These are phyloP conservation scores for Orthonyx spaldingii DNA, from an alignment of 2,113 vertebrate species.

Conservation along the genomic window DNA sequence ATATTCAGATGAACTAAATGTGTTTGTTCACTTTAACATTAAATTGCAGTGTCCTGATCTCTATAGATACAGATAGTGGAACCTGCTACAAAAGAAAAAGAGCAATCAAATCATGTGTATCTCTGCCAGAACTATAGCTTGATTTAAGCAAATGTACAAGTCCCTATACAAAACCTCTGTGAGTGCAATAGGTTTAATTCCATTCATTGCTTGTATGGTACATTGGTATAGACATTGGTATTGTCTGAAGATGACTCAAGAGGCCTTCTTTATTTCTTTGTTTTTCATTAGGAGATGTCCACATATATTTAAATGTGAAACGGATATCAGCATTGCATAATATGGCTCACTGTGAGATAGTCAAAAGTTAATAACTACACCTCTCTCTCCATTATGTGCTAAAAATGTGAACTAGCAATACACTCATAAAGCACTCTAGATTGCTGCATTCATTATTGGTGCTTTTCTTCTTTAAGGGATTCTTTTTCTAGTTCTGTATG, in stretches of 20 bases:
- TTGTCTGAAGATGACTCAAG: background rate
- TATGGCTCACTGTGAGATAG: background rate
- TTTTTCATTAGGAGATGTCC: background rate
- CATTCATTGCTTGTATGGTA: background rate
- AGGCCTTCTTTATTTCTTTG: background rate
- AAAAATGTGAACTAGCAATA: background rate
- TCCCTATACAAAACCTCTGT: background rate
- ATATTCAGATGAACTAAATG: slow-evolving; percentile 42
- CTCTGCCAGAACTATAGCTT: slow-evolving; percentile 2
- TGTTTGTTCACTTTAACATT: slow-evolving; percentile 46
- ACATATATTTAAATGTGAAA: background rate
- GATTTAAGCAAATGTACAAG: background rate
- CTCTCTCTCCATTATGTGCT: background rate
- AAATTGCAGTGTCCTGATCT: background rate
- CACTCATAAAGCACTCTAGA: background rate
- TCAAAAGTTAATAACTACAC: background rate
- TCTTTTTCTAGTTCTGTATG: background rate
- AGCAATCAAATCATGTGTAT: background rate
- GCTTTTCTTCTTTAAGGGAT: background rate
- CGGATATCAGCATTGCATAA: background rate
- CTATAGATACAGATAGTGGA: background rate
- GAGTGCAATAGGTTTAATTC: background rate
- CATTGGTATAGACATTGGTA: no score
- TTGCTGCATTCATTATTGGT: fast-evolving
- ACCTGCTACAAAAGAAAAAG: background rate